Base-by-base conservation (phyloP, 2,797 vertebrate species). In the Bryconaethiops microstoma region DNA sequence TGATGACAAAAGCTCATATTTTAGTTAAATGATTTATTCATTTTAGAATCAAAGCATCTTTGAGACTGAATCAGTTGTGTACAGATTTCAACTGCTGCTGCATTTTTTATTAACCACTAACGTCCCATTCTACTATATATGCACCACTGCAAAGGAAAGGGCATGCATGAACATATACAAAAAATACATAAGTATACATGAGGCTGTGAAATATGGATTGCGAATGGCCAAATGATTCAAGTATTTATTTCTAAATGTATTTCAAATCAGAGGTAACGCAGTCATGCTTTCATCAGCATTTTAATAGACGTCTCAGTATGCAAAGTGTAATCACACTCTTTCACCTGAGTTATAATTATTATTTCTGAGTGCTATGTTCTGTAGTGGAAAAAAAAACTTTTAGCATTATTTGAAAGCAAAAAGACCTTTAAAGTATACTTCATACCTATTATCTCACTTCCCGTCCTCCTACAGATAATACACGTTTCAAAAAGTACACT, bases 401-500 rank as follows among this genome's bases (percentile, higher is more conserved):
- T 23, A 69, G 13, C 40, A 10, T 23, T 21, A 48, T 68, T 48
- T 23, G 9, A 68, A 42, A 0, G 40, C 6, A 68, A 23, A 10
- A 50, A 50, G 23, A 35, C 16, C 25, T 63, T 16, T 19, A 16
- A 23, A 23, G 40, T 68, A 12, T 16, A 70, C 21, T 55, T n/a
- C 25, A 35, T 2, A 35, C 39, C 50, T 72, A 25, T 52, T 29
- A 25, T 25, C 1, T 35, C 48, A 71, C 23, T 19, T 52, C 17
- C 14, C 16, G 3, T 2, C 17, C 7, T 19, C 2, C 7, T 55
- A 35, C 35, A 35, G 35, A 39, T n/a, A 50, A 70, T 8, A 71
- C 19, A 3, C 21, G 5, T 70, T 70, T 52, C 21, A 48, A 70
- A 70, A 71, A 71, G 69, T 52, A 71, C 45, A 71, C 69, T 71